Percentiles rank a stretch among this genome's conserved stretches.
Conservation (phyloP, 2,113 vertebrate species). For the Aplodontia rufa region DNA sequence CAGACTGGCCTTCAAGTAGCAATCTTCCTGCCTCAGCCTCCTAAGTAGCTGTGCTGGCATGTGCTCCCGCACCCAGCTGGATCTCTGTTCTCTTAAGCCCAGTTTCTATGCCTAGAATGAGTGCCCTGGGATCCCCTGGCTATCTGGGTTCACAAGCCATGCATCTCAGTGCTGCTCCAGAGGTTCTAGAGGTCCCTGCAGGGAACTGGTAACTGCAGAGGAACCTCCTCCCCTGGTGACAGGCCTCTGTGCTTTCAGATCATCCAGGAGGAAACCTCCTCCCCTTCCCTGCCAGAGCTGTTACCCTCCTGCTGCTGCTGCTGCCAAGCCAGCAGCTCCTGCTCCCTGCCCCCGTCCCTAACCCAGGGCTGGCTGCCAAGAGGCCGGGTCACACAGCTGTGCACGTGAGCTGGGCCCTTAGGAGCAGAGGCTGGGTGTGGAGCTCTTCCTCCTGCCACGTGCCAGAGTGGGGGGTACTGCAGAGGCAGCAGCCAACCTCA, state of each 20-base stretch:
- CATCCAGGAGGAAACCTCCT: neutral
- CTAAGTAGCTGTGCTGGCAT: neutral
- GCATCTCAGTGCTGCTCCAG: neutral
- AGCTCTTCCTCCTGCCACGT: constrained; percentile 81
- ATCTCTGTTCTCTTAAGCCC: neutral
- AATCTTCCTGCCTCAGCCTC: neutral
- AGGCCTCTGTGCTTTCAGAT: neutral
- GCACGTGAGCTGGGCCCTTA: constrained; percentile 75
- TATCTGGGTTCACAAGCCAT: constrained; percentile 46
- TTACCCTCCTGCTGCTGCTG: neutral
- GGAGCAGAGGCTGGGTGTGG: constrained; percentile 48
- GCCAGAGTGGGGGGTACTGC: constrained; percentile 57
- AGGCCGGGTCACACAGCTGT: constrained; percentile 57
- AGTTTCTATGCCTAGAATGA: neutral
- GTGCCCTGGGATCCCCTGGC: neutral
- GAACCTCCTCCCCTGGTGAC: neutral
- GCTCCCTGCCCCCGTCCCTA: neutral
- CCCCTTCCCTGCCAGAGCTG: neutral
- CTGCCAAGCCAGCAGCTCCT: neutral
- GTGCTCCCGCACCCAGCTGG: neutral
- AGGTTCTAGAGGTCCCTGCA: neutral
- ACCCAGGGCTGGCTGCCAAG: neutral
- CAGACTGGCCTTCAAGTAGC: neutral
- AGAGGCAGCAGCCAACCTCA: neutral
- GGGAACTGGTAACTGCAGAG: neutral